Percentiles rank a stretch among this genome's conserved stretches.
Evolutionary conservation across 2,113 vertebrate species (phyloP).

Genomic region (Geococcyx californianus): DNA sequence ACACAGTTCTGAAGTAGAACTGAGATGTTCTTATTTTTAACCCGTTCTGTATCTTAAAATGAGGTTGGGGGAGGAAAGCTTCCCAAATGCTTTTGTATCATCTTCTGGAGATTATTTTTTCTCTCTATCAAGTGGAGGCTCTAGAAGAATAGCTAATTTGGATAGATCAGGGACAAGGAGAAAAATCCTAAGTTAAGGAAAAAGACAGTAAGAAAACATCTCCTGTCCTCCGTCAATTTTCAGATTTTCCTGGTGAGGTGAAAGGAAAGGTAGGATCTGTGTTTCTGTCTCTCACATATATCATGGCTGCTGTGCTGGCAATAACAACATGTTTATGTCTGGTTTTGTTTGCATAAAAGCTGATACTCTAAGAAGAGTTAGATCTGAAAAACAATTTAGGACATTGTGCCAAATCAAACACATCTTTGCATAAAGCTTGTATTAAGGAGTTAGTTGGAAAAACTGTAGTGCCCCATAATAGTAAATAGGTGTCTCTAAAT

Average conservation of each 20-base stretch:
- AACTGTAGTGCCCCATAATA: background rate
- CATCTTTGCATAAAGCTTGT: conserved; percentile 1
- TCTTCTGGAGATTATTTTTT: background rate
- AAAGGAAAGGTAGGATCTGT: background rate
- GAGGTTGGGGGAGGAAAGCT: background rate
- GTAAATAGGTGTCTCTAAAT: background rate
- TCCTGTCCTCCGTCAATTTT: background rate
- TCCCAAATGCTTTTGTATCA: background rate
- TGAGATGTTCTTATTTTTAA: background rate
- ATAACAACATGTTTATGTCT: background rate
- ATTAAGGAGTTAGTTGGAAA: conserved; percentile 20
- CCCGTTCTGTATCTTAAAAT: background rate
- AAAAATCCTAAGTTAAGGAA: background rate
- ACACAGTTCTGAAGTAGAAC: background rate
- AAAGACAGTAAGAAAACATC: background rate
- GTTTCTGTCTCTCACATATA: background rate
- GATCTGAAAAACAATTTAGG: background rate
- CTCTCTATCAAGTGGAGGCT: background rate
- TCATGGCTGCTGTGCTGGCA: background rate
- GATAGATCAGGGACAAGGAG: background rate
- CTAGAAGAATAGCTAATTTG: background rate
- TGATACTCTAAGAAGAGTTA: background rate
- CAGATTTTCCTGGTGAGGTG: accelerated
- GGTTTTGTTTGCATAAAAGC: background rate
- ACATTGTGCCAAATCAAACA: background rate